Conservation (phyloP, 2,113 vertebrate species). For the Coregonus clupeaformis region DNA sequence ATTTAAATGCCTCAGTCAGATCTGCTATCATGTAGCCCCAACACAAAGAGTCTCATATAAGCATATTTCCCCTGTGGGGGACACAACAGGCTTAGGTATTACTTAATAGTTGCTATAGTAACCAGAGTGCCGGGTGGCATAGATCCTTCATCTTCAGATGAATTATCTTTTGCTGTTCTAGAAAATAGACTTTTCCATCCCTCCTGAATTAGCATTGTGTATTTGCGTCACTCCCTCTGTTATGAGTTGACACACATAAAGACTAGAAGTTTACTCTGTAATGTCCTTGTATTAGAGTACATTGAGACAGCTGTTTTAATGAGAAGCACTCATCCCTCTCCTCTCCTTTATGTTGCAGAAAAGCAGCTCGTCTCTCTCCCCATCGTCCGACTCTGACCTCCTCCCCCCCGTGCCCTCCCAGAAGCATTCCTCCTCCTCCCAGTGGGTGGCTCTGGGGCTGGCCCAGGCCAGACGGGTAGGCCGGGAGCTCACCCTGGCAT, state of each 20-base stretch:
- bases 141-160: conserved; percentile 70
- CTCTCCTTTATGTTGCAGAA: conserved; percentile 46
- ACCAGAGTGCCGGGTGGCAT: conserved; percentile 66
- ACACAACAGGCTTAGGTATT: conserved; percentile 65
- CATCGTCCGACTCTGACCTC: conserved; percentile 45
- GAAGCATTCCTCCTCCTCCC: conserved; percentile 66
- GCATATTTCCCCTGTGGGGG: conserved; percentile 56
- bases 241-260: conserved; percentile 64
- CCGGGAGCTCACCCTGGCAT: conserved; percentile 45
- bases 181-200: conserved; percentile 41
- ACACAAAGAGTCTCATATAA: not conserved
- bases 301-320: not conserved
- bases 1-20: not conserved
- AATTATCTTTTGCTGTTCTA: conserved; percentile 62
- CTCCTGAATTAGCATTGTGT: conserved; percentile 61
- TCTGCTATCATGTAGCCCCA: not conserved
- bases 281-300: conserved; percentile 13
- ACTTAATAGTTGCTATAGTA: conserved; percentile 72
- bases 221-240: conserved; percentile 60
- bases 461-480: conserved; percentile 62
- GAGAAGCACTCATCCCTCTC: conserved; percentile 9
- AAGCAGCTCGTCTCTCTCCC: conserved; percentile 48
- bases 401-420: conserved; percentile 52
- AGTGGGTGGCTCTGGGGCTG: conserved; percentile 70
- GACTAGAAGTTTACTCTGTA: conserved; percentile 47